Conservation (phyloP, 2,113 vertebrate species). For the Ailuropoda melanoleuca region DNA sequence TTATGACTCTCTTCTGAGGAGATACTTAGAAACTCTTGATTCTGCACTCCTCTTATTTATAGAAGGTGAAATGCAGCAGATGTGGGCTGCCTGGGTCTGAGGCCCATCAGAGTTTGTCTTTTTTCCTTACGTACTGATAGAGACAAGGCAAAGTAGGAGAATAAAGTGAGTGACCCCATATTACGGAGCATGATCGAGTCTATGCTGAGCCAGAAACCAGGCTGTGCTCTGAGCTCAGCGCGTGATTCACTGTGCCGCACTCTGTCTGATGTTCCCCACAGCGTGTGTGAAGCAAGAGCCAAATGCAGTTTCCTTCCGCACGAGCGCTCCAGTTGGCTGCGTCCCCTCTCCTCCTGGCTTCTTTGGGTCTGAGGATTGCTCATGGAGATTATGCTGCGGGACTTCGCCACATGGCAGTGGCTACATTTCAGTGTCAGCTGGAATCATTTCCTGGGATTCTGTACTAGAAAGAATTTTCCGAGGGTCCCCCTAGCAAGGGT, state of each 20-base stretch:
- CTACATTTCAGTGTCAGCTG: not conserved
- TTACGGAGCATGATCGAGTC: not conserved
- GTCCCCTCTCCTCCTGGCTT: not conserved
- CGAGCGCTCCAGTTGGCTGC: not conserved
- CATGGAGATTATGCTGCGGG: not conserved
- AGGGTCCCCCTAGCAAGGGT: not conserved
- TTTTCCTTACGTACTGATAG: no score
- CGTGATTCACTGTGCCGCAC: rapidly evolving
- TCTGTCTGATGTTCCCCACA: not conserved
- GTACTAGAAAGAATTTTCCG: not conserved
- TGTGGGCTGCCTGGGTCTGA: not conserved
- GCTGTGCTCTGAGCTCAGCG: not conserved
- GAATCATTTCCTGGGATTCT: constrained; percentile 22
- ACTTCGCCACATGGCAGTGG: not conserved
- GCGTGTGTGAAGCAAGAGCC: not conserved
- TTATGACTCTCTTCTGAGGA: not conserved
- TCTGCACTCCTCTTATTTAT: not conserved
- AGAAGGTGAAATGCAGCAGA: not conserved
- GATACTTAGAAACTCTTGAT: not conserved
- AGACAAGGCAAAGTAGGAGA: not conserved
- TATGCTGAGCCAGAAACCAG: not conserved
- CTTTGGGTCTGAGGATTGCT: not conserved
- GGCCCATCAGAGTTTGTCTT: not conserved
- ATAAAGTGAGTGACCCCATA: not conserved
- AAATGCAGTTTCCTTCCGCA: not conserved